Evolutionary conservation across 2,888 invertebrate species (phyloP).

Genomic region (Palloptera scutellata): DNA sequence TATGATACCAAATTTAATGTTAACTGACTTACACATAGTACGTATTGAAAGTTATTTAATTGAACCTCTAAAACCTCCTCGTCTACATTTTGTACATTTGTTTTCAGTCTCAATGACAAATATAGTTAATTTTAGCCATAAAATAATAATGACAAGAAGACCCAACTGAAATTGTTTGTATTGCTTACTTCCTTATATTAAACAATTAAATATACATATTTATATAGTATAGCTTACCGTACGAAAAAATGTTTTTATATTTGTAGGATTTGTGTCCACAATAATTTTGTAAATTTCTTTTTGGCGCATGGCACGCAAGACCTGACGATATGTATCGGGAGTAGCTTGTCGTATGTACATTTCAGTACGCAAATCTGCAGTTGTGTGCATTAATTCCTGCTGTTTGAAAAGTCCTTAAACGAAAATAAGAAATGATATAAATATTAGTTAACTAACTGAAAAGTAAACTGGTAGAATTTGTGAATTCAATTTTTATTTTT

Average conservation of each 20-base stretch:
- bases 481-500: not conserved
- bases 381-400: conserved; percentile 80
- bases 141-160: too few relatives aligned
- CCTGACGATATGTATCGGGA: conserved; percentile 72
- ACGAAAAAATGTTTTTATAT: conserved; percentile 83
- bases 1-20: too few relatives aligned
- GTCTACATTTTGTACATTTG: too few relatives aligned
- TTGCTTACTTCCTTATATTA: too few relatives aligned
- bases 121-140: too few relatives aligned
- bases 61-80: too few relatives aligned
- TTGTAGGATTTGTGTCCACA: conserved; percentile 84
- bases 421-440: conserved; percentile 11
- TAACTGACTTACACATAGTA: too few relatives aligned
- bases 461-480: not conserved
- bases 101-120: too few relatives aligned
- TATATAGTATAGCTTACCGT: conserved; percentile 70
- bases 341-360: conserved; percentile 82
- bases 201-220: too few relatives aligned
- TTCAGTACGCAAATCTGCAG: conserved; percentile 69
- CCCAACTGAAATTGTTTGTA: too few relatives aligned
- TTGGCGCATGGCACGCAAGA: conserved; percentile 75
- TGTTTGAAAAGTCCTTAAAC: conserved; percentile 79
- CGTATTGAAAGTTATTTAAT: too few relatives aligned
- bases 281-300: conserved; percentile 88
- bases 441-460: conserved; percentile 9